Conservation (phyloP, 2,113 vertebrate species). For the Onychostoma macrolepis region DNA sequence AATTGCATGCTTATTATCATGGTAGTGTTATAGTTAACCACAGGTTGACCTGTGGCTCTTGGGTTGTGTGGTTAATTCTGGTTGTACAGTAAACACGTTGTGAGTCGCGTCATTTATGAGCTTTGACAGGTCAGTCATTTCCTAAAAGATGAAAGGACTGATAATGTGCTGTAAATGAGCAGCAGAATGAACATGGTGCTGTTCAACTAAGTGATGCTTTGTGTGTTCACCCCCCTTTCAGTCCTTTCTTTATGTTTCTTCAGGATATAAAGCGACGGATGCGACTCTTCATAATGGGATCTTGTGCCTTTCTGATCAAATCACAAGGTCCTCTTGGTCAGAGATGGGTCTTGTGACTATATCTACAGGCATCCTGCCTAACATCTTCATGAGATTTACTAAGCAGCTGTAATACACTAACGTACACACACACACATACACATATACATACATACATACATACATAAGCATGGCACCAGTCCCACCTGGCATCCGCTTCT, state of each 20-base stretch:
- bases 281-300: neutral
- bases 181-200: too few species aligned
- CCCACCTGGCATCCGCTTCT: conserved; percentile 73
- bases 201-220: neutral
- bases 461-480: conserved; percentile 68
- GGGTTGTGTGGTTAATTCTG: neutral
- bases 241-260: neutral
- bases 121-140: neutral
- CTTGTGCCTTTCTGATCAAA: conserved; percentile 21
- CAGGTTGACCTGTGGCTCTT: too few species aligned
- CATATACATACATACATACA: too few species aligned
- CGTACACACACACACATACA: too few species aligned
- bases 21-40: neutral
- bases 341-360: conserved; percentile 33
- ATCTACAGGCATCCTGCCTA: neutral
- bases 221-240: neutral
- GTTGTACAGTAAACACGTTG: neutral
- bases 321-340: conserved; percentile 12
- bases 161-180: neutral
- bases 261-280: neutral
- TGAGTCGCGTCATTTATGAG: neutral
- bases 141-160: neutral
- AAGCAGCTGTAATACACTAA: neutral
- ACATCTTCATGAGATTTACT: neutral
- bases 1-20: neutral